Base-by-base conservation (phyloP, 2,113 vertebrate species). In the Lipophrys pholis region DNA sequence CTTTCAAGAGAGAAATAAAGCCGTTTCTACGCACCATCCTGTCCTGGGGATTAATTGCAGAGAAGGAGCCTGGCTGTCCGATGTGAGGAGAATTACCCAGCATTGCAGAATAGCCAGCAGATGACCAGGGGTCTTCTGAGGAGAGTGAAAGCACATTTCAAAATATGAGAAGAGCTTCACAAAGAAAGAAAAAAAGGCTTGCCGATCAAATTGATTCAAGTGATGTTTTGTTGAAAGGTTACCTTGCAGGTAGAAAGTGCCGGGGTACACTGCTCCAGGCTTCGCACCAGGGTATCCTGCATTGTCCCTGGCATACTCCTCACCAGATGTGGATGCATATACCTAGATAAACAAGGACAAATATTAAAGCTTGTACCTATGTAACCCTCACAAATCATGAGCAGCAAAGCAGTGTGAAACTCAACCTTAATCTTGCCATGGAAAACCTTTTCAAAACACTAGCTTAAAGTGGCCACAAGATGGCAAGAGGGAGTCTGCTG, bases 211-310 rank as follows among this genome's bases (percentile, higher is more conserved):
- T 5, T 7, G 0, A 38, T 49, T 63, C 1, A 11, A 43, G 35
- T 14, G 8, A 64, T 15, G 9, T 48, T 35, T 40, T 30, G 8
- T 21, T 11, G 35, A 60, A 51, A 70, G 46, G 84, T 80, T 85
- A 99, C 98, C 98, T 94, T 96, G 93, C 96, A 99, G 91, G 76
- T 98, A 99, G 89, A 99, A 99, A 65, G 96, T 95, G 61, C 95
- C 93, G 0, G 97, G 96, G 83, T 98, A 99, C 69, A 97, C 89
- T 9, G 95, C 93, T 83, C 95, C 91, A 57, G 96, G 92, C 90
- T 98, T 98, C 0, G 94, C 90, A 45, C 95, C 90, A 11, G 96
- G 90, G 78, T 97, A 98, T 83, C 95, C 91, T 42, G 93, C 89
- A 7, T 94, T 74, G 71, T 98, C 97, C 87, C 97, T 95, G 89